These are phyloP conservation scores for Chirona hameri DNA, from an alignment of 2,888 invertebrate species.

Conservation along the genomic window DNA sequence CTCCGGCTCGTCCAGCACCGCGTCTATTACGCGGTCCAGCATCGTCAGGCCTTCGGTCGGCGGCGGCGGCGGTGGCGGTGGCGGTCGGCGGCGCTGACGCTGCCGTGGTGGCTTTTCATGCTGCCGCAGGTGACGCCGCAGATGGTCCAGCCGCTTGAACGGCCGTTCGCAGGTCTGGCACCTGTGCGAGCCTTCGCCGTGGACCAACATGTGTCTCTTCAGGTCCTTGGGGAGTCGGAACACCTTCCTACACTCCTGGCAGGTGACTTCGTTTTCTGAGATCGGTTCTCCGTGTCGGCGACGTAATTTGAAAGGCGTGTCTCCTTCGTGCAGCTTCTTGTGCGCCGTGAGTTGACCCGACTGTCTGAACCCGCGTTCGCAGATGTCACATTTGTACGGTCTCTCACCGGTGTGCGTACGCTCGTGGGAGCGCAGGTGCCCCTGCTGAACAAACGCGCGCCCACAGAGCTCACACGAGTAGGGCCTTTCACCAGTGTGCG, in stretches of 20 bases:
- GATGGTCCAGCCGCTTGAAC: neutral
- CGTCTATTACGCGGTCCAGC: neutral
- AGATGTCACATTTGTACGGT: neutral
- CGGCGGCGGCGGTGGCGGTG: neutral
- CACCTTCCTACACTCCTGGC: neutral
- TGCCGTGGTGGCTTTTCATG: neutral
- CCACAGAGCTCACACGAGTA: neutral
- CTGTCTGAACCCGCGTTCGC: neutral
- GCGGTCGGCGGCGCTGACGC: neutral
- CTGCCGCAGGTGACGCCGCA: neutral
- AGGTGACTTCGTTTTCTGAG: neutral
- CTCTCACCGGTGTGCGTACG: constrained; percentile 7
- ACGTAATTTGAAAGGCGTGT: neutral
- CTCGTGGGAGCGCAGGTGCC: neutral
- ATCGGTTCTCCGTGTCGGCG: neutral
- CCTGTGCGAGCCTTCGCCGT: neutral
- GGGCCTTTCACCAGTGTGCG: neutral
- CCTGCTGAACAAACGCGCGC: neutral
- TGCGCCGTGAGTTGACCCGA: neutral
- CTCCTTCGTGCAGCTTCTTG: neutral
- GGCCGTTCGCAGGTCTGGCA: neutral
- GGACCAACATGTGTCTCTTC: neutral
- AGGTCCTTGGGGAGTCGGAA: neutral
- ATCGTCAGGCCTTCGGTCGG: neutral
- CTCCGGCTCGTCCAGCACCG: neutral